Evolutionary conservation across 2,888 invertebrate species (phyloP).

Genomic region (Phalera bucephala): DNA sequence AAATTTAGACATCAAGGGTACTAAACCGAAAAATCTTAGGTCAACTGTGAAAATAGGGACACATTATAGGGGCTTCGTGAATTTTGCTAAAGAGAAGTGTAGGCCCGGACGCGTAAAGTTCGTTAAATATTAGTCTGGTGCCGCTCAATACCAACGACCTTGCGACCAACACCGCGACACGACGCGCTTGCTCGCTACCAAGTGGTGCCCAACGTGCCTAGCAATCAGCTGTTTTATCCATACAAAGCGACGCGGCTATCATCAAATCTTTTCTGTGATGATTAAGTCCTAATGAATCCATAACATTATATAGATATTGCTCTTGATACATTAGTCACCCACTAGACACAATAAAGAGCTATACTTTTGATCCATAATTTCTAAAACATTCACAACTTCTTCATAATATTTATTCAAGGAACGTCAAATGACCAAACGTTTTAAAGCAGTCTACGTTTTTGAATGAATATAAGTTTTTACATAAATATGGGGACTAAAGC

Average conservation of each 20-base stretch:
- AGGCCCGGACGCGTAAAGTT: constrained; percentile 35
- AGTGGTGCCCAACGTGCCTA: constrained; percentile 48
- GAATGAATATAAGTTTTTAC: no score
- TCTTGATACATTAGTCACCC: neutral
- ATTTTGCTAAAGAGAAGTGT: constrained; percentile 30
- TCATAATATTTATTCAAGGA: neutral
- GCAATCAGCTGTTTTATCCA: constrained; percentile 51
- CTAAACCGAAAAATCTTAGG: neutral
- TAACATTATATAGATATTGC: neutral
- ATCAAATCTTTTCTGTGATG: constrained; percentile 24
- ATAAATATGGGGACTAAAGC: neutral
- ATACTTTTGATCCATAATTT: neutral
- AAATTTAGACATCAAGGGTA: neutral
- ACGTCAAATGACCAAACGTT: no score
- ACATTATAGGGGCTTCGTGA: constrained; percentile 15
- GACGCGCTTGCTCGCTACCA: constrained; percentile 50
- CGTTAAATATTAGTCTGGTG: constrained; percentile 59
- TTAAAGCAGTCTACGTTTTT: no score
- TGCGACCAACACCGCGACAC: constrained; percentile 50
- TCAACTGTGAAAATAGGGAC: constrained; percentile 9
- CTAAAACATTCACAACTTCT: no score
- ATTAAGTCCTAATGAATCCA: neutral
- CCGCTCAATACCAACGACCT: constrained; percentile 68
- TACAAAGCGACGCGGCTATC: constrained; percentile 23
- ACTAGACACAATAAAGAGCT: neutral